Evolutionary conservation across 2,888 invertebrate genomes (phyloP).

Genomic region (Molorchus minor): DNA sequence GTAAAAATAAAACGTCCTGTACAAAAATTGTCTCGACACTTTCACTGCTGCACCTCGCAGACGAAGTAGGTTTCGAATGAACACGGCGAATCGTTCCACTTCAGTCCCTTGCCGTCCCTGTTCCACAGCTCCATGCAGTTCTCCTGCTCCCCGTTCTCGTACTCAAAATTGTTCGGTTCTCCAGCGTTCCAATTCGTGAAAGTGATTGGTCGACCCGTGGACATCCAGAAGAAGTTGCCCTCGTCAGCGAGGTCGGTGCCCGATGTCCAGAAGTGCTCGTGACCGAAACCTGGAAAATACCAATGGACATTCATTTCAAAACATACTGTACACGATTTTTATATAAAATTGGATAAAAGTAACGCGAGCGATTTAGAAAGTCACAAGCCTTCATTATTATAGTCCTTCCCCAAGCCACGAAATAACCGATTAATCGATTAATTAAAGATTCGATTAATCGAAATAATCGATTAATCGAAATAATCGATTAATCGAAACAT

Average conservation of each 20-base stretch:
- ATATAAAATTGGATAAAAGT: too few relatives aligned
- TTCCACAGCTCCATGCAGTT: constrained; percentile 93
- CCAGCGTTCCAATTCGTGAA: constrained; percentile 95
- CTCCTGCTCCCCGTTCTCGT: constrained; percentile 93
- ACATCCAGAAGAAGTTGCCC: constrained; percentile 93
- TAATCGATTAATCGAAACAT: too few relatives aligned
- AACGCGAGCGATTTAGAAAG: too few relatives aligned
- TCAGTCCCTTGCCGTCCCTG: constrained; percentile 89
- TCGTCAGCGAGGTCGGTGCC: constrained; percentile 94
- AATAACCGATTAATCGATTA: too few relatives aligned
- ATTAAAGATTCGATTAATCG: too few relatives aligned
- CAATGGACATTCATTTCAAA: too few relatives aligned
- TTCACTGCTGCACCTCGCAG: constrained; percentile 75
- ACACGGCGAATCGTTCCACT: constrained; percentile 94
- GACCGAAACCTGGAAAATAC: constrained; percentile 75
- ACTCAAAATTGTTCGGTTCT: constrained; percentile 92
- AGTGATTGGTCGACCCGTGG: constrained; percentile 86
- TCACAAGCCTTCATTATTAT: too few relatives aligned
- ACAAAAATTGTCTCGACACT: too few relatives aligned
- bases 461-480: too few relatives aligned
- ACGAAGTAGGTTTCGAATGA: constrained; percentile 93
- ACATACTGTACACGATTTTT: too few relatives aligned
- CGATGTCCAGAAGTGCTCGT: constrained; percentile 94
- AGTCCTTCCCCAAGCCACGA: too few relatives aligned
- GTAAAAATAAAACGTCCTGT: too few relatives aligned